Evolutionary conservation across 2,113 vertebrate species (phyloP).

Genomic region (Nesogale talazaci): DNA sequence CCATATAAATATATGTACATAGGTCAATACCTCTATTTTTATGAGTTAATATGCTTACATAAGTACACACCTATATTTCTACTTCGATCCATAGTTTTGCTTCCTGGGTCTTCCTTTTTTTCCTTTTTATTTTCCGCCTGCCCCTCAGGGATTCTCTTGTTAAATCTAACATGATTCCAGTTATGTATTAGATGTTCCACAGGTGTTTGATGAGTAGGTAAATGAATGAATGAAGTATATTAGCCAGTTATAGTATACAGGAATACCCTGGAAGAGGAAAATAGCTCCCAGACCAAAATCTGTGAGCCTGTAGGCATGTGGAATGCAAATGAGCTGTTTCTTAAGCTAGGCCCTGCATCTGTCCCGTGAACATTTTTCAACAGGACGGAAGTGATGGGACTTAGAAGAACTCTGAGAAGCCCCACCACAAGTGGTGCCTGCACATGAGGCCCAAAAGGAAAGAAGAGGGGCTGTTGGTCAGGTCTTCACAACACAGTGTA

Average conservation of each 20-base stretch:
- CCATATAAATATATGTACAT: too few relatives aligned
- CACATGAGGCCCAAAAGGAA: background rate
- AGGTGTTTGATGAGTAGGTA: background rate
- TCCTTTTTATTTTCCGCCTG: too few relatives aligned
- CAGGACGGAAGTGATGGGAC: background rate
- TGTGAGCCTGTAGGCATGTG: background rate
- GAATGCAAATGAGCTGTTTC: background rate
- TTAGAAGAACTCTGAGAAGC: accelerated
- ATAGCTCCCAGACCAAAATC: background rate
- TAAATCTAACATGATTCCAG: background rate
- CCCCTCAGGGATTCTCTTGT: background rate
- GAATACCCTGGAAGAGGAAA: background rate
- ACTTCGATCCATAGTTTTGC: too few relatives aligned
- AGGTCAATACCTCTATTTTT: too few relatives aligned
- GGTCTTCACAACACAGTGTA: background rate
- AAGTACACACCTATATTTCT: too few relatives aligned
- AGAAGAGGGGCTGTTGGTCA: background rate
- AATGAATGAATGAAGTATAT: background rate
- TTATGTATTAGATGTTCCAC: background rate
- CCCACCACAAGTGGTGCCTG: background rate
- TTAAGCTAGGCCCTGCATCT: background rate
- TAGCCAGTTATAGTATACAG: background rate
- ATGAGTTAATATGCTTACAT: too few relatives aligned
- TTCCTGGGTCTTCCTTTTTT: too few relatives aligned
- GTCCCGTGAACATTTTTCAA: background rate